These are phyloP conservation scores for Mormyrus lacerda DNA, from an alignment of 2,113 vertebrate species.

Conservation along the genomic window DNA sequence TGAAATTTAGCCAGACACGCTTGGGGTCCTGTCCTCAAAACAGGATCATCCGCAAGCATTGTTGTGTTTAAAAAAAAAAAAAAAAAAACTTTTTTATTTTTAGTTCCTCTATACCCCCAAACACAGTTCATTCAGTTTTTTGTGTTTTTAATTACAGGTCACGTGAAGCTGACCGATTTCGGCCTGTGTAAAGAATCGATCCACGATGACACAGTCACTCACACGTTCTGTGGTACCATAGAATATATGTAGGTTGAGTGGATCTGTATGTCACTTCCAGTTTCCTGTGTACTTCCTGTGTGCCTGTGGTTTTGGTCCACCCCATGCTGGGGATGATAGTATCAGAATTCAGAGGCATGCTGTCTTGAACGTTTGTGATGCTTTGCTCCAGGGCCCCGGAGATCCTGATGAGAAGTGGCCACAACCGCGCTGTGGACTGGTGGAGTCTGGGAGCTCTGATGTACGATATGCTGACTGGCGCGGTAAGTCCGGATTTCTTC, in stretches of 20 bases:
- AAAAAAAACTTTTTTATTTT: not conserved
- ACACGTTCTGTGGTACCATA: slow-evolving; percentile 98
- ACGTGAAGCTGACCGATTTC: slow-evolving; percentile 96
- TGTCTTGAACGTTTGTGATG: slow-evolving; percentile 8
- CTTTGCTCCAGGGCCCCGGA: slow-evolving; percentile 82
- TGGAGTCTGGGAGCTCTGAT: slow-evolving; percentile 99
- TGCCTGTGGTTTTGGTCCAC: not conserved
- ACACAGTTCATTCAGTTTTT: not conserved
- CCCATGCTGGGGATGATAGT: not conserved
- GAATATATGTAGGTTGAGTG: slow-evolving; percentile 90
- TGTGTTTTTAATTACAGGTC: slow-evolving; percentile 62
- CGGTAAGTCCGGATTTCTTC: slow-evolving; percentile 70
- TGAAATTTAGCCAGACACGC: not conserved
- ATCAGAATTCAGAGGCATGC: slow-evolving; percentile 3
- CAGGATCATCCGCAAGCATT: not conserved
- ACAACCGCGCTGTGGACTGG: slow-evolving; percentile 98
- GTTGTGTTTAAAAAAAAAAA: not conserved
- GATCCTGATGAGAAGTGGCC: slow-evolving; percentile 96
- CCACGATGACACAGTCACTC: slow-evolving; percentile 97
- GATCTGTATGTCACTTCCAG: not conserved
- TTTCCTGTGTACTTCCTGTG: not conserved
- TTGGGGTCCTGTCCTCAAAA: not conserved
- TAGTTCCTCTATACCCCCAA: not conserved
- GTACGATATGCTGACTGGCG: slow-evolving; percentile 99
- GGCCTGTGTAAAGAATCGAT: slow-evolving; percentile 98